Evolutionary conservation across 2,888 invertebrate species (phyloP).

Genomic region (Cataglyphis livida): DNA sequence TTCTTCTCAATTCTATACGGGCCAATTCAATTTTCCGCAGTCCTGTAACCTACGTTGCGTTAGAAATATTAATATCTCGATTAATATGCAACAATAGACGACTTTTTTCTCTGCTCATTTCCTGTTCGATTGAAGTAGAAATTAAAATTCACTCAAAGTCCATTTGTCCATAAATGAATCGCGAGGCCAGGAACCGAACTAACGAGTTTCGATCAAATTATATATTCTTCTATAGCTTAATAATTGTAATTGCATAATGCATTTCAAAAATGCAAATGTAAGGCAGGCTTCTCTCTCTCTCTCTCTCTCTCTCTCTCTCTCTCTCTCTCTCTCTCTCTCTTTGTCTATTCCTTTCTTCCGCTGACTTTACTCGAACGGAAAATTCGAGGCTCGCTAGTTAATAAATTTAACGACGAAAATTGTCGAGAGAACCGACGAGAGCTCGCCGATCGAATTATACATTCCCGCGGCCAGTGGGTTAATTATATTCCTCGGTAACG

Average conservation of each 20-base stretch:
- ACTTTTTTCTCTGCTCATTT: neutral
- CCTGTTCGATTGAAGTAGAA: neutral
- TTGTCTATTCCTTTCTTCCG: neutral
- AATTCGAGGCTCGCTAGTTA: neutral
- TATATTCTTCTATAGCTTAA: neutral
- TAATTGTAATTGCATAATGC: constrained; percentile 22
- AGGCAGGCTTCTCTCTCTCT: neutral
- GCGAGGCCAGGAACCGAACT: neutral
- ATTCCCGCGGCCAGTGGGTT: constrained; percentile 42
- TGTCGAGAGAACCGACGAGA: neutral
- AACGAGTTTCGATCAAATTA: constrained; percentile 19
- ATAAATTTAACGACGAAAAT: constrained; percentile 13
- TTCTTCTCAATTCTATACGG: neutral
- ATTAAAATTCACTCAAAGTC: neutral
- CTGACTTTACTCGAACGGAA: neutral
- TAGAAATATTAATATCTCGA: neutral
- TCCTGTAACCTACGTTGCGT: neutral
- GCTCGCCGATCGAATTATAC: constrained; percentile 32
- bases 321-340: neutral
- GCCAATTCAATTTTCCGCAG: neutral
- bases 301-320: neutral
- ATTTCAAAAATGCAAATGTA: neutral
- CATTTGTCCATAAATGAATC: constrained; percentile 5
- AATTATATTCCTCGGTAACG: constrained; percentile 42
- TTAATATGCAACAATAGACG: neutral